Conservation (phyloP, 2,888 invertebrate genomes). For the Yponomeuta evonymella region DNA sequence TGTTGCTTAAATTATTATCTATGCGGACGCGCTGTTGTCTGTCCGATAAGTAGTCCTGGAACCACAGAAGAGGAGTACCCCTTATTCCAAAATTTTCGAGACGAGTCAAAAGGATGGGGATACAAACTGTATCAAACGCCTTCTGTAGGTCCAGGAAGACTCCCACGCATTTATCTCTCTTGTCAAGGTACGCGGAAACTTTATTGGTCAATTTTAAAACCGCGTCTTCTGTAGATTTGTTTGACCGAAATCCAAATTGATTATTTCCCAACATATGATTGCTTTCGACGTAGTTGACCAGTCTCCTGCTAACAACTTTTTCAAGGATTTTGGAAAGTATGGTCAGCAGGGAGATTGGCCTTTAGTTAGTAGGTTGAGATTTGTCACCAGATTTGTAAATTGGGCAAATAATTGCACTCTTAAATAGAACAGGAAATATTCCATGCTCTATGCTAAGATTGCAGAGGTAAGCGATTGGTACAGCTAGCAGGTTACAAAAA, state of each 20-base stretch:
- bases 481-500: neutral
- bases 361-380: neutral
- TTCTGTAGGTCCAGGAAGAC: constrained; percentile 5
- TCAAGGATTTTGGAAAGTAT: constrained; percentile 3
- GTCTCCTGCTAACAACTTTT: constrained; percentile 11
- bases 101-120: neutral
- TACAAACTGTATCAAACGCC: constrained; percentile 11
- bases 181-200: neutral
- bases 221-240: constrained; percentile 16
- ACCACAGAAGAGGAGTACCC: neutral
- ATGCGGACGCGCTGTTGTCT: constrained; percentile 1
- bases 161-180: neutral
- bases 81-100: constrained; percentile 7
- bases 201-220: constrained; percentile 3
- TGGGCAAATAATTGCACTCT: neutral
- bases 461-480: neutral
- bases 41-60: neutral
- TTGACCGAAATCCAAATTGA: constrained; percentile 17
- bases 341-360: constrained; percentile 7
- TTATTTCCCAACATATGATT: neutral
- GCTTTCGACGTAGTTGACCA: neutral
- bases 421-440: constrained; percentile 7
- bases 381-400: constrained; percentile 9
- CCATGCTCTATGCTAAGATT: neutral
- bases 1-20: neutral